A percentile compares a stretch with the other conserved stretches of the same genome.
phyloP scores from a whole-genome alignment of 2,888 invertebrate genomes.

The Catonia carolina region DNA sequence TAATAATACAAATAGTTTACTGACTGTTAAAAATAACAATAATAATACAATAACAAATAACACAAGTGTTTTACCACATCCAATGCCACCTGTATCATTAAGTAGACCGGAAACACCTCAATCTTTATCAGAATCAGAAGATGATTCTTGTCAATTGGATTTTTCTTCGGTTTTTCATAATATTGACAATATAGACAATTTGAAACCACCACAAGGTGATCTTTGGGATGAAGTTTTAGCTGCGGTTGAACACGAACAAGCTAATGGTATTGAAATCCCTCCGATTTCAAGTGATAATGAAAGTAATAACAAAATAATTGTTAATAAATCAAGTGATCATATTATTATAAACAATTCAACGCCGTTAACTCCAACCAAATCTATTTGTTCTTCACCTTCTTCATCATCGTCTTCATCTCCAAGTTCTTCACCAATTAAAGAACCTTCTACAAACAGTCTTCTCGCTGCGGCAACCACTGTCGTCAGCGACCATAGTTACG shows the following conservation, averaged over 20 bases:
- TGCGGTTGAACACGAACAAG: neutral
- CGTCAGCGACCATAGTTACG: slow-evolving; percentile 30
- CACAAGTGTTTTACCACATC: neutral
- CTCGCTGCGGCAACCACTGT: slow-evolving; percentile 39
- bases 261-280: slow-evolving; percentile 4
- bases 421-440: neutral
- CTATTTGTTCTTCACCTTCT: too few relatives aligned
- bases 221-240: slow-evolving; percentile 17
- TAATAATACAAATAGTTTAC: neutral
- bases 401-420: neutral
- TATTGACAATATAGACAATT: slow-evolving; percentile 10
- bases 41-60: neutral
- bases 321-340: too few relatives aligned
- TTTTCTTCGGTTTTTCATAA: slow-evolving; percentile 10
- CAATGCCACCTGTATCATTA: slow-evolving; percentile 7
- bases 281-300: neutral
- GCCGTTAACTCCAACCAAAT: too few relatives aligned
- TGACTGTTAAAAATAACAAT: neutral
- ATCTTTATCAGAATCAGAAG: slow-evolving; percentile 42
- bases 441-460: neutral
- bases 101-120: slow-evolving; percentile 33
- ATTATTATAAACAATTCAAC: too few relatives aligned
- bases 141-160: slow-evolving; percentile 19
- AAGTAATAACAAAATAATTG: slow-evolving; percentile 2
- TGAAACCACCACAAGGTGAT: slow-evolving; percentile 13